Conservation (phyloP, 2,888 invertebrate species). For the Ephialtes manifestator region DNA sequence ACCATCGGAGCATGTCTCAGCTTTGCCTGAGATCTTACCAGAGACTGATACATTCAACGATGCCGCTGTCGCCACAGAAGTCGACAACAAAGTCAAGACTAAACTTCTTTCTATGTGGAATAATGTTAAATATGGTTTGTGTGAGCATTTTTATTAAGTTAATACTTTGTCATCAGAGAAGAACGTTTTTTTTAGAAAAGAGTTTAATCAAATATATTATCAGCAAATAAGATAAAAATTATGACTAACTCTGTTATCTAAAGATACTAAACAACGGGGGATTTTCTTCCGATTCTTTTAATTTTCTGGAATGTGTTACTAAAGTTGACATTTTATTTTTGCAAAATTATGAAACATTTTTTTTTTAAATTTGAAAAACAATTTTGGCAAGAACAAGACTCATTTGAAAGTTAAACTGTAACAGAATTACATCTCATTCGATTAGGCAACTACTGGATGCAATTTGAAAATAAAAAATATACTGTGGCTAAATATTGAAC, state of each 20-base stretch:
- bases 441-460: not conserved
- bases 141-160: conserved; percentile 55
- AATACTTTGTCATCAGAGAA: too few species aligned
- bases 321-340: not conserved
- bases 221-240: not conserved
- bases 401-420: not conserved
- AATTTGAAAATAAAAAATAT: too few species aligned
- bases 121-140: conserved; percentile 94
- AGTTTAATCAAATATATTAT: not conserved
- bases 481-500: too few species aligned
- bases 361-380: not conserved
- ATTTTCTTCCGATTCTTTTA: not conserved
- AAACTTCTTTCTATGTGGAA: conserved; percentile 96
- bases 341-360: not conserved
- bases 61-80: conserved; percentile 85
- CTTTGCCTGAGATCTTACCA: conserved; percentile 74
- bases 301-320: not conserved
- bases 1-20: conserved; percentile 78
- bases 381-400: not conserved
- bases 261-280: not conserved
- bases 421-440: not conserved
- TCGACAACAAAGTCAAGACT: conserved; percentile 93
- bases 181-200: not conserved
- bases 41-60: conserved; percentile 77
- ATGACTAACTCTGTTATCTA: not conserved